Evolutionary conservation across 2,113 vertebrate species (phyloP).

Genomic region (Scartelaos histophorus): DNA sequence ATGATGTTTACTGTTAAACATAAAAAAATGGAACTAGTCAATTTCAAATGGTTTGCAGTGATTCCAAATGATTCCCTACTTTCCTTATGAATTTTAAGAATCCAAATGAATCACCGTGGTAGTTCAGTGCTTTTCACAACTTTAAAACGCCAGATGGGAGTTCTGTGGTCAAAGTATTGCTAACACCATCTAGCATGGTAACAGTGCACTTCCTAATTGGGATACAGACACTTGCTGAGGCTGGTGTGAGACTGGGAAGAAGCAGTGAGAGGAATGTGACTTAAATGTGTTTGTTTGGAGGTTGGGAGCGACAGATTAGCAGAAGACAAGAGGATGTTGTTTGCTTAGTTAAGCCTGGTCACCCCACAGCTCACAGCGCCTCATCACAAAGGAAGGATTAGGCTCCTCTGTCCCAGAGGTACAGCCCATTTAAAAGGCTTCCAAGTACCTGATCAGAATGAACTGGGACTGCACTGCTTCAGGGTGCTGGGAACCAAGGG

Average conservation of each 20-base stretch:
- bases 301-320: slow-evolving; percentile 57
- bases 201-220: too few relatives aligned
- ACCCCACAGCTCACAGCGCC: slow-evolving; percentile 49
- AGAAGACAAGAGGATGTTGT: slow-evolving; percentile 62
- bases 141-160: too few relatives aligned
- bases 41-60: too few relatives aligned
- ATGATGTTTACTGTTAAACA: too few relatives aligned
- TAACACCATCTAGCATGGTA: too few relatives aligned
- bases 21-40: too few relatives aligned
- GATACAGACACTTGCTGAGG: background rate
- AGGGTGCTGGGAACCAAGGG: background rate
- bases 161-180: too few relatives aligned
- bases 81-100: too few relatives aligned
- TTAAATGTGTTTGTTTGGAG: slow-evolving; percentile 57
- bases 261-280: slow-evolving; percentile 22
- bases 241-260: slow-evolving; percentile 14
- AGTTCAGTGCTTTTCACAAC: too few relatives aligned
- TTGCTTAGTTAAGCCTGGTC: slow-evolving; percentile 56
- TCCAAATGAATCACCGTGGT: too few relatives aligned
- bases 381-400: slow-evolving; percentile 56
- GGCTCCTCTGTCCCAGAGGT: slow-evolving; percentile 19
- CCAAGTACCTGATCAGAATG: slow-evolving; percentile 10
- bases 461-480: background rate
- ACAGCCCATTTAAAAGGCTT: slow-evolving; percentile 33
- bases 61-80: too few relatives aligned